phyloP scores from a whole-genome alignment of 1,140 invertebrate species.

The Dendrolimus kikuchii region DNA sequence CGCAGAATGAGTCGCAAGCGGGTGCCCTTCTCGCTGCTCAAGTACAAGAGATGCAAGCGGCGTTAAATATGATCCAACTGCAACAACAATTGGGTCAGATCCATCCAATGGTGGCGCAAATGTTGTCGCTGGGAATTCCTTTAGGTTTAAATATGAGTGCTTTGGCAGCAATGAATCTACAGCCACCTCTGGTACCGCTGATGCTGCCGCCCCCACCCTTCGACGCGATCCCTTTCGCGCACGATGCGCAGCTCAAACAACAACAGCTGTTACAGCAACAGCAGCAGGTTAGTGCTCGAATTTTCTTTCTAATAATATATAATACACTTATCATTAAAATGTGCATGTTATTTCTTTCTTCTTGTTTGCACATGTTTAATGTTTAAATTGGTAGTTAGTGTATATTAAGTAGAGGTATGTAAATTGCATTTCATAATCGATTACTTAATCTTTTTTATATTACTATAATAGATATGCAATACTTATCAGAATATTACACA shows the following conservation, averaged over 20 bases:
- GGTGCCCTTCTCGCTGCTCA: slow-evolving; percentile 80
- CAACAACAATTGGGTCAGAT: slow-evolving; percentile 86
- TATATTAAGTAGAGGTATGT: too few relatives aligned
- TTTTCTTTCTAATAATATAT: background rate
- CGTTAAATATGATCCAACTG: slow-evolving; percentile 90
- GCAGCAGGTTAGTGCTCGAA: slow-evolving; percentile 79
- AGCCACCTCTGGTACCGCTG: slow-evolving; percentile 89
- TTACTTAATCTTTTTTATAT: too few relatives aligned
- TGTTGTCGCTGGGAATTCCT: slow-evolving; percentile 83
- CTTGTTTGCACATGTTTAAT: too few relatives aligned
- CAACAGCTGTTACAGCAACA: slow-evolving; percentile 79
- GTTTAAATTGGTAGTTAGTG: too few relatives aligned
- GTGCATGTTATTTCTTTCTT: too few relatives aligned
- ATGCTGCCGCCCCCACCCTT: slow-evolving; percentile 89
- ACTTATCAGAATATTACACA: too few relatives aligned
- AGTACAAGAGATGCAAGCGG: slow-evolving; percentile 89
- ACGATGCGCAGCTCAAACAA: slow-evolving; percentile 78
- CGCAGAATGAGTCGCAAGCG: slow-evolving; percentile 73
- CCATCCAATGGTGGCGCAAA: slow-evolving; percentile 80
- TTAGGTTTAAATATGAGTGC: slow-evolving; percentile 88
- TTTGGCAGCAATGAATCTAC: slow-evolving; percentile 89
- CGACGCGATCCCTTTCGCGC: slow-evolving; percentile 74
- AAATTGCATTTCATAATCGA: too few relatives aligned
- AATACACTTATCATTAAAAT: background rate
- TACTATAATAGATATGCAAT: too few relatives aligned